Evolutionary conservation across 2,888 invertebrate species (phyloP).

Genomic region (Drosophila fungiperda): DNA sequence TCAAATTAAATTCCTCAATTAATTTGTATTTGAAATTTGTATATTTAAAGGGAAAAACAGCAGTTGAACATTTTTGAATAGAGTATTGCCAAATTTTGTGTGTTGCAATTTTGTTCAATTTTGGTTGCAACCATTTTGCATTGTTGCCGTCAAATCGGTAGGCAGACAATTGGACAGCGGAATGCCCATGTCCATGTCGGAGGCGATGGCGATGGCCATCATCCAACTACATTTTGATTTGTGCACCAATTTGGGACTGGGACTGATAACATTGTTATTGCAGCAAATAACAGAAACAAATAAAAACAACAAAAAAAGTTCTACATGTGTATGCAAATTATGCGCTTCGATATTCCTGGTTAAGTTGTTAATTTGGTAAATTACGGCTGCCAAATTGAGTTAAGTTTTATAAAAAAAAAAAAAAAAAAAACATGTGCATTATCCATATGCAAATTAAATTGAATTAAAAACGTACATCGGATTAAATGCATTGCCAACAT

Average conservation of each 20-base stretch:
- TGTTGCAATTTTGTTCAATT: background rate
- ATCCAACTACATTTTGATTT: slow-evolving; percentile 67
- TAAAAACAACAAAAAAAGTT: slow-evolving; percentile 15
- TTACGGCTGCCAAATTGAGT: background rate
- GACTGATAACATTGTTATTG: slow-evolving; percentile 64
- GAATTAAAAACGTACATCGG: background rate
- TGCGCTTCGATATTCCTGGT: background rate
- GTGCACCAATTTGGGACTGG: slow-evolving; percentile 58
- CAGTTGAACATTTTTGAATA: background rate
- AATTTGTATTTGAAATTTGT: no score
- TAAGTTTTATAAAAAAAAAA: background rate
- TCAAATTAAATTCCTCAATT: no score
- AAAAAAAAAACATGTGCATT: no score
- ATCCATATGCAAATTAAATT: background rate
- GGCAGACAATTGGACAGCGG: slow-evolving; percentile 52
- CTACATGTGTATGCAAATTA: slow-evolving; percentile 1
- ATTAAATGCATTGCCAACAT: slow-evolving; percentile 17
- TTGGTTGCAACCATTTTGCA: slow-evolving; percentile 22
- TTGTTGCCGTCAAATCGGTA: slow-evolving; percentile 48
- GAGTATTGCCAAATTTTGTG: slow-evolving; percentile 5
- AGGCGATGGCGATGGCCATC: slow-evolving; percentile 4
- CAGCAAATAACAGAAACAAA: slow-evolving; percentile 9
- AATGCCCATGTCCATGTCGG: slow-evolving; percentile 17
- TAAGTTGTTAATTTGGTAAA: slow-evolving; percentile 20
- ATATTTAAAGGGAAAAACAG: no score